phyloP scores from a whole-genome alignment of 2,797 vertebrate species.

The Sebastes steindachneri region DNA sequence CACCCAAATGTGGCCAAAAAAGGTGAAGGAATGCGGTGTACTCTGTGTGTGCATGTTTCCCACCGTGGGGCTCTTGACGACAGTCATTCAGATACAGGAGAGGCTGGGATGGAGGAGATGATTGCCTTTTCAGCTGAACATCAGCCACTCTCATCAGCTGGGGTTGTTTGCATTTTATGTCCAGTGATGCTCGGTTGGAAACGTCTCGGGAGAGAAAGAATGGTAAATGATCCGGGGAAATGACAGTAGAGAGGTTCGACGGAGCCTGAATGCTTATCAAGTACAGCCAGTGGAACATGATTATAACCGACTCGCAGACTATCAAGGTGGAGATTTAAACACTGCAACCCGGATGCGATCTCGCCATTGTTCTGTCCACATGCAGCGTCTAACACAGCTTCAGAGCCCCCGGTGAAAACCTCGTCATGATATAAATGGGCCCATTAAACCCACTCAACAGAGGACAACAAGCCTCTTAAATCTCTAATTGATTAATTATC shows the following conservation, averaged over 20 bases:
- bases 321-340: constrained; percentile 35
- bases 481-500: constrained; percentile 68
- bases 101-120: constrained; percentile 27
- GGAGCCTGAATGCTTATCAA: constrained; percentile 52
- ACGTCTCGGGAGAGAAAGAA: constrained; percentile 13
- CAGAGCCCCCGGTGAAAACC: constrained; percentile 21
- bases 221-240: constrained; percentile 59
- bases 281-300: constrained; percentile 42
- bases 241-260: constrained; percentile 48
- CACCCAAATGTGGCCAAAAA: constrained; percentile 54
- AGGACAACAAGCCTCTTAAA: constrained; percentile 55
- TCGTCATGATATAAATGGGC: constrained; percentile 44
- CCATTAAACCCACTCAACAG: constrained; percentile 61
- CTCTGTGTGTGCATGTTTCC: constrained; percentile 11
- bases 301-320: constrained; percentile 30
- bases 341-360: constrained; percentile 11
- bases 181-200: constrained; percentile 33
- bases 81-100: constrained; percentile 53
- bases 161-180: constrained; percentile 49
- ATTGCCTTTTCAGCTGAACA: constrained; percentile 47
- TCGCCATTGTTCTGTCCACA: neutral
- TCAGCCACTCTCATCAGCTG: constrained; percentile 28
- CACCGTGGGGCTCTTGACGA: constrained; percentile 19
- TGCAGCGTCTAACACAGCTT: neutral
- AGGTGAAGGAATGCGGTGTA: constrained; percentile 57